phyloP scores from a whole-genome alignment of 2,888 invertebrate species.

The Tipula unca region DNA sequence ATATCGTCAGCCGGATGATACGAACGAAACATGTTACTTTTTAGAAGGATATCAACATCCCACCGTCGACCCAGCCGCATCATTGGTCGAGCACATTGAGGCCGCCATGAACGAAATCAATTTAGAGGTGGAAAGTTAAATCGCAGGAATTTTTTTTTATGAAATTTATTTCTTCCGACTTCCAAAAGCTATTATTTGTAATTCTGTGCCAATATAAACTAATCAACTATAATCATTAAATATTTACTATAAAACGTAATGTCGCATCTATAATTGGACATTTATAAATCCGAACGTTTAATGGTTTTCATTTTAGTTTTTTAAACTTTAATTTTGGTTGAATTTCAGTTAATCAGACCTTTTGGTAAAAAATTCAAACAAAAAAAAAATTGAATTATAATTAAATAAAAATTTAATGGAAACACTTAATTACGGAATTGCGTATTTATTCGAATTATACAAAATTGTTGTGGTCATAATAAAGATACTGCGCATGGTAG shows the following conservation, averaged over 20 bases:
- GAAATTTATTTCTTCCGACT: background rate
- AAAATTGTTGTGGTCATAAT: background rate
- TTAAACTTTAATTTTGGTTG: background rate
- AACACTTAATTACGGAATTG: background rate
- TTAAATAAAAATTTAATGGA: background rate
- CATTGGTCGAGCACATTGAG: constrained; percentile 42
- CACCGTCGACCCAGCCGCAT: constrained; percentile 49
- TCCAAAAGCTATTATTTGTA: background rate
- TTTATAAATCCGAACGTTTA: background rate
- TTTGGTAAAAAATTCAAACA: background rate
- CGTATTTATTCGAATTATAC: too few relatives aligned
- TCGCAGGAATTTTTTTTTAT: background rate
- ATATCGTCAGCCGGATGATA: constrained; percentile 59
- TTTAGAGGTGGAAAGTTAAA: background rate
- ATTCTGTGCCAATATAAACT: background rate
- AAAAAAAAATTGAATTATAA: background rate
- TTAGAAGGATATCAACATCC: constrained; percentile 70
- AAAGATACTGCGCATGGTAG: background rate
- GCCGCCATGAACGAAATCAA: constrained; percentile 33
- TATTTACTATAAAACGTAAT: background rate
- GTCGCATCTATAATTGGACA: background rate
- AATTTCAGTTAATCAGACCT: background rate
- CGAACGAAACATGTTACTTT: constrained; percentile 76
- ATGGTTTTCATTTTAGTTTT: background rate
- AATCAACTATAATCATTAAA: background rate